Evolutionary conservation across 1,140 invertebrate species (phyloP).

Genomic region (Brachionus koreanus): DNA sequence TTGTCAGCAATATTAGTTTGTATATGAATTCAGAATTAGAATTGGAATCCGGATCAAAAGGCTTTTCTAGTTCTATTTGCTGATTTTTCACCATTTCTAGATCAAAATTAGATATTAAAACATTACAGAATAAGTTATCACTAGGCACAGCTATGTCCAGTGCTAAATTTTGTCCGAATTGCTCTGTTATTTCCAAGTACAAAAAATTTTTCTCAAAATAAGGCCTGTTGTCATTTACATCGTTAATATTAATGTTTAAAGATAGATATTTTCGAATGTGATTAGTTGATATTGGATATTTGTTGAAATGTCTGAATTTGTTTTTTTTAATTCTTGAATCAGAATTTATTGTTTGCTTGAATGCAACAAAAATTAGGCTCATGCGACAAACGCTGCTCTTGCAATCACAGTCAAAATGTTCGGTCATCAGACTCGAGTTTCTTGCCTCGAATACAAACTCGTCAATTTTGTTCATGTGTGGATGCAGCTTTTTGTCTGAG

Average conservation of each 20-base stretch:
- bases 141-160: not conserved
- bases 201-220: slow-evolving; percentile 16
- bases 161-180: not conserved
- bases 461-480: not conserved
- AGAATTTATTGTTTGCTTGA: not conserved
- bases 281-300: not conserved
- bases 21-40: not conserved
- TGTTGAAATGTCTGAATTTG: not conserved
- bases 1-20: not conserved
- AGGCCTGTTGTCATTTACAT: slow-evolving; percentile 19
- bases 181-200: not conserved
- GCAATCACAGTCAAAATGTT: not conserved
- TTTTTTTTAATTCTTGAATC: not conserved
- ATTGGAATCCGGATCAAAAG: not conserved
- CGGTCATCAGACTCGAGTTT: not conserved
- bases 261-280: not conserved
- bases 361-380: not conserved
- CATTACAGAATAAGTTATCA: not conserved
- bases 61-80: not conserved
- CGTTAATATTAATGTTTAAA: not conserved
- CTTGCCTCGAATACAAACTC: not conserved
- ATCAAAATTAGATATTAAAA: not conserved
- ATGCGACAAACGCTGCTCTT: not conserved
- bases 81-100: not conserved
- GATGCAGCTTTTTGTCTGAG: not conserved